Base-by-base conservation (phyloP, 1,140 invertebrate species). In the Drosophila mayri region DNA sequence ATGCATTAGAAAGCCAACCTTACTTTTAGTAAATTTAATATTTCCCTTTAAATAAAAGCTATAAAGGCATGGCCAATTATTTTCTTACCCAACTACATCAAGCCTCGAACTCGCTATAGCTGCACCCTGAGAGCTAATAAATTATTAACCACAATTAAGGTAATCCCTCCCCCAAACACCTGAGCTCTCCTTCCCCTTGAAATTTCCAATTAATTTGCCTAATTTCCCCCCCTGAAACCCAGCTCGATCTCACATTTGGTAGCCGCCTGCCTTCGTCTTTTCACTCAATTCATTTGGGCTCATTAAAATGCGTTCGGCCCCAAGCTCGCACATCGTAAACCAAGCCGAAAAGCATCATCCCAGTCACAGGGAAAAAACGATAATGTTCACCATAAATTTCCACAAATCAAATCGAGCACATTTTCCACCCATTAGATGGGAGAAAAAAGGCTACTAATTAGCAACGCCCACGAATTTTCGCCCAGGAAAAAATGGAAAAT, bases 351-450 rank as follows among this genome's bases (percentile, higher is more conserved):
- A 76, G 49, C 74, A 78, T 54, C 43, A 4, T 47, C 8, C 22
- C 44, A 47, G 22, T 10, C n/a, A 49, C 18, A 55, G 43, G 43
- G 41, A 20, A 46, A n/a, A 70, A 73, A 59, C 59, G 55, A 50
- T 79, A 82, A 76, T 66, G 60, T 65, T 61, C 64, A 88, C 76
- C 84, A 87, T 87, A 87, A 87, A 87, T 87, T 87, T 84, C 65
- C 76, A 90, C 84, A 90, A 87, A 87, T 90, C 84, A 87, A 90
- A 87, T 87, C 77, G 85, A 84, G 85, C 85, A 63, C 84, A 87
- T 88, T 88, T 86, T 87, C 75, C 70, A 76, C 64, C 65, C 41
- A 37, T 28, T 12, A 71, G 37, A 72, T 40, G 49, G 41, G 43
- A 59, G 40, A 46, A 50, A 61, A 41, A 25, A 35, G 43, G 52